These are phyloP conservation scores for Ammodytes marinus DNA, from an alignment of 2,113 vertebrate genomes.

Conservation along the genomic window DNA sequence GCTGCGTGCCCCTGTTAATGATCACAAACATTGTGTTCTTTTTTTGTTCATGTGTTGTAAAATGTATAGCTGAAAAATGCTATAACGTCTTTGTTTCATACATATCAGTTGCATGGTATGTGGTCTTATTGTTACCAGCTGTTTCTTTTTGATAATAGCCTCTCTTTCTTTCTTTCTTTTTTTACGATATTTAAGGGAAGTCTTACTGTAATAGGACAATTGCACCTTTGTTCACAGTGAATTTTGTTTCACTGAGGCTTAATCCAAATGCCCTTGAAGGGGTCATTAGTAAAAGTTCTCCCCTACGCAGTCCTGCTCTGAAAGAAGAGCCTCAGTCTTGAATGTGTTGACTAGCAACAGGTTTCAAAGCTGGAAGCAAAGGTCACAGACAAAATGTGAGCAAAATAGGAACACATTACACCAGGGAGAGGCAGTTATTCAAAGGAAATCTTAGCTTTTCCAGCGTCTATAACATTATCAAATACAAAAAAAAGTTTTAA, in stretches of 20 bases:
- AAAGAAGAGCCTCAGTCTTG: conserved; percentile 23
- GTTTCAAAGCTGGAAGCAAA: conserved; percentile 17
- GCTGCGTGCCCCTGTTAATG: conserved; percentile 58
- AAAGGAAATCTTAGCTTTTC: conserved; percentile 20
- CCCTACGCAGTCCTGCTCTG: conserved; percentile 12
- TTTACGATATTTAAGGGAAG: conserved; percentile 17
- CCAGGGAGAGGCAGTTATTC: background rate
- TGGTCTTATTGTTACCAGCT: conserved; percentile 56
- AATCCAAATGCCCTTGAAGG: conserved; percentile 40
- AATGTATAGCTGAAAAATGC: conserved; percentile 56
- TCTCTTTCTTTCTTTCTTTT: conserved; percentile 8
- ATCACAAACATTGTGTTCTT: conserved; percentile 60
- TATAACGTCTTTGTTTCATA: conserved; percentile 44
- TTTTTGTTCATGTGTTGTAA: conserved; percentile 59
- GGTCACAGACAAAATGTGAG: background rate
- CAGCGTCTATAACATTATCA: background rate
- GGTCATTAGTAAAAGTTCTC: conserved; percentile 5
- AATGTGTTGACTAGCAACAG: conserved; percentile 27
- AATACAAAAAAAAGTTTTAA: background rate
- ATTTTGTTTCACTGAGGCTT: conserved; percentile 45
- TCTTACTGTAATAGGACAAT: conserved; percentile 33
- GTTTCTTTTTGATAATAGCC: conserved; percentile 30
- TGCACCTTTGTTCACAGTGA: conserved; percentile 52
- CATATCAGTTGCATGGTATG: conserved; percentile 3
- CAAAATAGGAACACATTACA: background rate